These are phyloP conservation scores for Cistogaster globosa DNA, from an alignment of 2,888 invertebrate species.

Conservation along the genomic window DNA sequence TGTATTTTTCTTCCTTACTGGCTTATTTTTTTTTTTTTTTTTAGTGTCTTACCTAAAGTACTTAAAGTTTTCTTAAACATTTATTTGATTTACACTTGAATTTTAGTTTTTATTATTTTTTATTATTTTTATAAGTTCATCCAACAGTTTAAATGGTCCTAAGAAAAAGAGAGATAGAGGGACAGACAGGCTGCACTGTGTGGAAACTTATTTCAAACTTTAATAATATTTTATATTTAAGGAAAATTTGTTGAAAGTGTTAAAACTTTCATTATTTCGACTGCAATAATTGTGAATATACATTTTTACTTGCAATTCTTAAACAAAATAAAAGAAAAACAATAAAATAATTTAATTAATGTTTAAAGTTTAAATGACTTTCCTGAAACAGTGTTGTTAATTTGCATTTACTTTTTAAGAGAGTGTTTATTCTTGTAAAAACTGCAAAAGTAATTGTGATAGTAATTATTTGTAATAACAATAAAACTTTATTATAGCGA, in stretches of 20 bases:
- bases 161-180: not conserved
- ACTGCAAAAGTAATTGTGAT: slow-evolving; percentile 28
- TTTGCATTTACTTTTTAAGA: slow-evolving; percentile 47
- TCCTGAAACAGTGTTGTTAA: slow-evolving; percentile 50
- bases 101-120: slow-evolving; percentile 19
- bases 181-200: slow-evolving; percentile 26
- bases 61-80: slow-evolving; percentile 62
- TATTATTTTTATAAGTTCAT: slow-evolving; percentile 56
- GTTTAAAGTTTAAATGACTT: slow-evolving; percentile 67
- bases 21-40: slow-evolving; percentile 1
- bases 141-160: slow-evolving; percentile 2
- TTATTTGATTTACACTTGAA: slow-evolving; percentile 74
- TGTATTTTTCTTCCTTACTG: not conserved
- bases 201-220: slow-evolving; percentile 58
- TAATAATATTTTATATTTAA: slow-evolving; percentile 52
- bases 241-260: slow-evolving; percentile 54
- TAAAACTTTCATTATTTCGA: slow-evolving; percentile 46
- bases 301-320: slow-evolving; percentile 25
- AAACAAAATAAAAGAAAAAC: slow-evolving; percentile 50
- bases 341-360: slow-evolving; percentile 70
- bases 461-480: slow-evolving; percentile 17
- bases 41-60: slow-evolving; percentile 27
- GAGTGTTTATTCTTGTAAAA: not conserved
- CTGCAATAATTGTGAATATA: slow-evolving; percentile 32
- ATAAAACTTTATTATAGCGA: not conserved